Evolutionary conservation across 2,797 vertebrate species (phyloP), one percentile per base, ranked within the genome.

Genomic region (Betta splendens): DNA sequence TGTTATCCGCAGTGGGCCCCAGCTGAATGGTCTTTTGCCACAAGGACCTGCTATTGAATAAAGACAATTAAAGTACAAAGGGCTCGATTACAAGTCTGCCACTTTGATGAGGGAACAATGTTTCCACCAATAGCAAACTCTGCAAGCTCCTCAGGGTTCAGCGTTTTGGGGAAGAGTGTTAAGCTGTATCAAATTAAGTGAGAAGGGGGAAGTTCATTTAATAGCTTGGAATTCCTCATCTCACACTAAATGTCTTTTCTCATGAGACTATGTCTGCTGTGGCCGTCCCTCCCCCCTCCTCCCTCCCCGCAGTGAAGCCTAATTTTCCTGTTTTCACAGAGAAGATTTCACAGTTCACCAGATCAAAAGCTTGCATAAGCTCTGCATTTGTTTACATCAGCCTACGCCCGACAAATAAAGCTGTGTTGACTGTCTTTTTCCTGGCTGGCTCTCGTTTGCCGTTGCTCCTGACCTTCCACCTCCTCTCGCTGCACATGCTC

Each of bases 291-390:
- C 4, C 9, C 1, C 25, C 25, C 25, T 69, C 81, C 79, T 60
- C 69, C 78, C 56, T 65, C 75, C 63, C 75, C 25, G 57, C 69
- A 79, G 80, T 48, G 79, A 86, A 76, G 83, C 77, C 87, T 83
- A 86, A 88, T 89, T 90, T 89, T 85, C 77, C 80, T 81, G 77
- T 88, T 87, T 89, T 86, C 63, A 66, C 67, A 23, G 17, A 81
- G 85, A 86, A 84, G 76, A 89, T 89, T 87, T 90, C 84, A 90
- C 46, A 66, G 88, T 87, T 90, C 86, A 89, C 63, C 33, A 89
- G 87, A 89, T 92, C 87, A 92, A 90, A 90, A 85, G 86, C 87
- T 86, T 80, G 75, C 77, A 80, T 87, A 84, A 89, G 86, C 86
- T 81, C 73, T 21, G 75, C 65, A 60, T 88, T 85, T 91, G 89